A percentile compares a stretch with the other conserved stretches of the same genome.
Evolutionary conservation across 1,140 invertebrate species (phyloP).

Genomic region (Pseudachorutes palmiensis): DNA sequence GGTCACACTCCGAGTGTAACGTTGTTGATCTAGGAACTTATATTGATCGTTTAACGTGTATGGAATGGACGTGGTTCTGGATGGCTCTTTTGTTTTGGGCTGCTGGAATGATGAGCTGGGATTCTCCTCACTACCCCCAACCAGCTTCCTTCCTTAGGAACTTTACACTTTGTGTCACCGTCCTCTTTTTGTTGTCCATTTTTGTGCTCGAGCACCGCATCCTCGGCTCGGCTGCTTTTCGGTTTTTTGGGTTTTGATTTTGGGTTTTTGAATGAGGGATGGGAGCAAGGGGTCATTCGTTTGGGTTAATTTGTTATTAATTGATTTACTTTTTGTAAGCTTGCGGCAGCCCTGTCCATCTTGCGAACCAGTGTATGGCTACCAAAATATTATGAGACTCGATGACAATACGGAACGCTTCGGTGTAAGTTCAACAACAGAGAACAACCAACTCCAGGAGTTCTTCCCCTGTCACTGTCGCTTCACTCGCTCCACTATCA

Average conservation of each 20-base stretch:
- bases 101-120: neutral
- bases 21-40: too few relatives aligned
- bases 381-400: slow-evolving; percentile 80
- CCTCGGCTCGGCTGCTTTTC: neutral
- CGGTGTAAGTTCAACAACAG: slow-evolving; percentile 52
- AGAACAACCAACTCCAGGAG: neutral
- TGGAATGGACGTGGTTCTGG: too few relatives aligned
- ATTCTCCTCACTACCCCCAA: neutral
- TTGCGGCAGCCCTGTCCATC: slow-evolving; percentile 65
- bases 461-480: neutral
- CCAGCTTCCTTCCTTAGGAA: slow-evolving; percentile 11
- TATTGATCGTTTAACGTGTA: too few relatives aligned
- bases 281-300: neutral
- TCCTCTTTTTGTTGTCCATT: neutral
- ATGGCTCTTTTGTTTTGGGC: neutral
- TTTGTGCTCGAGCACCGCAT: slow-evolving; percentile 1
- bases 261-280: too few relatives aligned
- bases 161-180: slow-evolving; percentile 6
- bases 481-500: neutral
- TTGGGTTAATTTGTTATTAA: slow-evolving; percentile 5
- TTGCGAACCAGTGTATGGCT: slow-evolving; percentile 89
- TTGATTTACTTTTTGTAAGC: slow-evolving; percentile 45
- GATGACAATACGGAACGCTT: slow-evolving; percentile 66
- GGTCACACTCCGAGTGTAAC: too few relatives aligned
- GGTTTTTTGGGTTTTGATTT: too few relatives aligned